A percentile compares a stretch with the other conserved stretches of the same genome.
Conservation (phyloP, 2,888 invertebrate genomes). For the Dorcus parallelipipedus region DNA sequence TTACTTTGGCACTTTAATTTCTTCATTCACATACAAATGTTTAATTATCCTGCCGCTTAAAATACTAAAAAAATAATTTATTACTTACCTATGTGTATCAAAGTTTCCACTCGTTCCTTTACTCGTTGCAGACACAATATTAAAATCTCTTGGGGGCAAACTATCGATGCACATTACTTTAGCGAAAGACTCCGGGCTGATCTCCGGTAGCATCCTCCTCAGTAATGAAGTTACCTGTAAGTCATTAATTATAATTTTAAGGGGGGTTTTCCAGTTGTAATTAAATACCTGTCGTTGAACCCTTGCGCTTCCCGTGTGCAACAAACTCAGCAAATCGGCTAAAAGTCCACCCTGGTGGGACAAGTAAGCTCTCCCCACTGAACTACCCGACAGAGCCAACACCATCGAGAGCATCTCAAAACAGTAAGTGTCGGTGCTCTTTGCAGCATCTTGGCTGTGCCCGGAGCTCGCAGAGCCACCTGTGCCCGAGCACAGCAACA, state of each 20-base stretch:
- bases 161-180: conserved; percentile 69
- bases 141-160: conserved; percentile 73
- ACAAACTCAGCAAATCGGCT: conserved; percentile 76
- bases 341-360: conserved; percentile 85
- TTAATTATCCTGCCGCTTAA: too few relatives aligned
- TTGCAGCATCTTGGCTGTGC: conserved; percentile 50
- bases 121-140: conserved; percentile 62
- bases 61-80: not conserved
- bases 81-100: conserved; percentile 51
- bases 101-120: conserved; percentile 51
- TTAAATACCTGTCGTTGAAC: conserved; percentile 81
- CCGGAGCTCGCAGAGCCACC: conserved; percentile 39
- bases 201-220: conserved; percentile 84
- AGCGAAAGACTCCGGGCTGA: conserved; percentile 79
- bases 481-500: conserved; percentile 53
- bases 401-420: conserved; percentile 97
- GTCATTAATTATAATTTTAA: not conserved
- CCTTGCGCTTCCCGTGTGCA: conserved; percentile 92
- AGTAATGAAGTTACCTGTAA: conserved; percentile 77
- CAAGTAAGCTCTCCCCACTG: conserved; percentile 84
- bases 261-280: too few relatives aligned
- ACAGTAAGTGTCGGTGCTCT: conserved; percentile 84
- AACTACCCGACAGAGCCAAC: conserved; percentile 87
- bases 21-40: not conserved
- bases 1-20: too few relatives aligned